These are phyloP conservation scores for Xyrauchen texanus DNA, from an alignment of 2,113 vertebrate genomes.

Conservation along the genomic window DNA sequence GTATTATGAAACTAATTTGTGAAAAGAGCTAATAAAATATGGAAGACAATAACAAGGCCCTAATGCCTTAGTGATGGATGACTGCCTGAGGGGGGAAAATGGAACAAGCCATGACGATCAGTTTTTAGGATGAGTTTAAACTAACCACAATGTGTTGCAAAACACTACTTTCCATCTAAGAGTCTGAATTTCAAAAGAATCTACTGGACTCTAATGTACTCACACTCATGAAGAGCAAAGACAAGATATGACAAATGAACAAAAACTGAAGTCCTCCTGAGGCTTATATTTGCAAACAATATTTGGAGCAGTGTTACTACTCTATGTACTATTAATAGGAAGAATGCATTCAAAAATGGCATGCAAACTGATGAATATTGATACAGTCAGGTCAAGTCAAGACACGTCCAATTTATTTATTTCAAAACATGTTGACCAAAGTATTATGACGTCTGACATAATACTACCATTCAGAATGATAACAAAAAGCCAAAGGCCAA, in stretches of 20 bases:
- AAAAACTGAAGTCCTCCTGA: background rate
- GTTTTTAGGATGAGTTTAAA: conserved; percentile 34
- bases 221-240: conserved; percentile 11
- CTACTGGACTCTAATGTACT: background rate
- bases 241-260: background rate
- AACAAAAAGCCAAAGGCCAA: too few species aligned
- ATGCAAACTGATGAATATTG: too few species aligned
- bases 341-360: too few species aligned
- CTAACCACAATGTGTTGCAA: conserved; percentile 39
- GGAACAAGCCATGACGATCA: conserved; percentile 3
- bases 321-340: too few species aligned
- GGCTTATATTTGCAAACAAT: too few species aligned
- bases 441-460: too few species aligned
- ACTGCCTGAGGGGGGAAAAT: conserved; percentile 16
- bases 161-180: conserved; percentile 29
- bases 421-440: too few species aligned
- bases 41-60: conserved; percentile 9
- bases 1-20: background rate
- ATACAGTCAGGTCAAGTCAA: too few species aligned
- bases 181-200: conserved; percentile 21
- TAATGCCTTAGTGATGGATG: conserved; percentile 12
- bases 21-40: conserved; percentile 27
- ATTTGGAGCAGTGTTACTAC: too few species aligned
- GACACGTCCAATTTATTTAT: too few species aligned
- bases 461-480: too few species aligned